Evolutionary conservation across 2,888 invertebrate genomes (phyloP).

Genomic region (Drosophila subquinaria): DNA sequence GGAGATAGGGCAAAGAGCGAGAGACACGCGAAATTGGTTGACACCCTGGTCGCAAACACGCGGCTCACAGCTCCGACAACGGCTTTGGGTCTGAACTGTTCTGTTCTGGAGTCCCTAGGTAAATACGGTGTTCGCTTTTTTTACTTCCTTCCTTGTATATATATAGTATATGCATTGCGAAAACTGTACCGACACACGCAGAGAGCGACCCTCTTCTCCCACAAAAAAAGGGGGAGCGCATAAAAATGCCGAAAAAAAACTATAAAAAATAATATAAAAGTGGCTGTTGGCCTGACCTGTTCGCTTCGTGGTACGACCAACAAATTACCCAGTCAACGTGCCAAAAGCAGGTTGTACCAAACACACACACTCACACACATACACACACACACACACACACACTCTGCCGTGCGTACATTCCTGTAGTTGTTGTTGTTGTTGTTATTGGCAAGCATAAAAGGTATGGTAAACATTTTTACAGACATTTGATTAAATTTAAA

Average conservation of each 20-base stretch:
- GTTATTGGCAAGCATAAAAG: conserved; percentile 48
- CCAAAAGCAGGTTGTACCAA: conserved; percentile 71
- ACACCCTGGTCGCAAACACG: conserved; percentile 72
- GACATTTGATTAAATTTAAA: conserved; percentile 80
- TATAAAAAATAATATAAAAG: conserved; percentile 75
- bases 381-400: conserved; percentile 22
- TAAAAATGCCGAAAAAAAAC: conserved; percentile 71
- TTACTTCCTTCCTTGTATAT: conserved; percentile 12
- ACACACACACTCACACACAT: conserved; percentile 32
- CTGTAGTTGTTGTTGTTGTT: conserved; percentile 41
- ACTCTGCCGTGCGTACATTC: conserved; percentile 45
- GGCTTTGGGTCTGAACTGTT: conserved; percentile 15
- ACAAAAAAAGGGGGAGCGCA: conserved; percentile 34
- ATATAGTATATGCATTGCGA: conserved; percentile 55
- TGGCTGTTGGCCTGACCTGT: conserved; percentile 63
- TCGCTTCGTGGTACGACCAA: conserved; percentile 54
- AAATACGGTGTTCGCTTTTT: conserved; percentile 53
- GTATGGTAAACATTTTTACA: conserved; percentile 75
- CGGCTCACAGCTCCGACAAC: conserved; percentile 40
- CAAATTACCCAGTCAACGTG: conserved; percentile 75
- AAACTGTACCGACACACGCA: conserved; percentile 76
- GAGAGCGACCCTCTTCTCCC: conserved; percentile 12
- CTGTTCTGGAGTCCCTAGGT: conserved; percentile 53
- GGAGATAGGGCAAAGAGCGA: conserved; percentile 19
- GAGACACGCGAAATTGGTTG: conserved; percentile 78